These are phyloP conservation scores for Berghia stephanieae DNA, from an alignment of 1,140 invertebrate species.

Conservation along the genomic window DNA sequence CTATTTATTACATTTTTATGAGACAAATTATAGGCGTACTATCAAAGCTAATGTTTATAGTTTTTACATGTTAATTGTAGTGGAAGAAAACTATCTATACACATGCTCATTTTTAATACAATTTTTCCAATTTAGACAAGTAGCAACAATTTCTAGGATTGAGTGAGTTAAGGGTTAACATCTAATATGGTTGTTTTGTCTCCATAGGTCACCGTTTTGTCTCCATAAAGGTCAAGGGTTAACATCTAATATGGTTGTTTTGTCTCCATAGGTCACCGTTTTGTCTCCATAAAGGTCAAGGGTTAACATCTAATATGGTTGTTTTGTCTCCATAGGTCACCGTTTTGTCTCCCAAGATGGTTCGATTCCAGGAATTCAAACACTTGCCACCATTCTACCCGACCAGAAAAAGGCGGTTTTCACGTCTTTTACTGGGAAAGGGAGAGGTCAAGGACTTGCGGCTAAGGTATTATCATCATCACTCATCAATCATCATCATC, in stretches of 20 bases:
- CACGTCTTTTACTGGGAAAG: slow-evolving; percentile 34
- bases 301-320: not conserved
- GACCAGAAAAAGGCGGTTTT: slow-evolving; percentile 33
- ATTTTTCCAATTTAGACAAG: too few relatives aligned
- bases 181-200: not conserved
- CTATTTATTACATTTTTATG: too few relatives aligned
- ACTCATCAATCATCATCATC: slow-evolving; percentile 17
- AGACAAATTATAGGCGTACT: too few relatives aligned
- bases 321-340: slow-evolving; percentile 28
- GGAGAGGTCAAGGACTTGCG: slow-evolving; percentile 21
- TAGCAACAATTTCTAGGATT: too few relatives aligned
- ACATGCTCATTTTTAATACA: too few relatives aligned
- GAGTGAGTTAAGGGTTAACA: not conserved
- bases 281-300: slow-evolving; percentile 2
- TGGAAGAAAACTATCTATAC: too few relatives aligned
- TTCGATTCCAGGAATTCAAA: slow-evolving; percentile 36
- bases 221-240: not conserved
- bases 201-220: slow-evolving; percentile 26
- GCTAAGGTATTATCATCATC: slow-evolving; percentile 10
- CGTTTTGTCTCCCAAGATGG: slow-evolving; percentile 36
- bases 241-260: not conserved
- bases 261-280: slow-evolving; percentile 18
- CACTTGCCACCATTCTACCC: slow-evolving; percentile 35
- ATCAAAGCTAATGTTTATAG: too few relatives aligned
- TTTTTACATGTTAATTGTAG: too few relatives aligned